Conservation (phyloP, 2,113 vertebrate species). For the Canis aureus region DNA sequence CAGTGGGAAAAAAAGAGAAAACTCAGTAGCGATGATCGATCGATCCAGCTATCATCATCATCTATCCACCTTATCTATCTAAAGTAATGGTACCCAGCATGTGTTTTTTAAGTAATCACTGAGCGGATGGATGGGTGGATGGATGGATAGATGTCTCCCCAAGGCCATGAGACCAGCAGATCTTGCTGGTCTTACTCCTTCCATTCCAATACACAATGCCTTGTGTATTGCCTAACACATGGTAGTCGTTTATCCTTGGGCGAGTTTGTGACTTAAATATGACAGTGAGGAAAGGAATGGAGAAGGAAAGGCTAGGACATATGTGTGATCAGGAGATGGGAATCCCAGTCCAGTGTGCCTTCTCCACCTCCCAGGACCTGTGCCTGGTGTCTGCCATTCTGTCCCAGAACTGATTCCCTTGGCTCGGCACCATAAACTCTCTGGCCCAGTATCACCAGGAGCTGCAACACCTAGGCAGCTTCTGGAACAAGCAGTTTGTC, state of each 20-base stretch:
- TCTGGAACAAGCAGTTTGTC: not conserved
- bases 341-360: rapidly evolving
- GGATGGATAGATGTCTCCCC: not conserved
- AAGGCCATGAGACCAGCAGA: not conserved
- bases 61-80: not conserved
- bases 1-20: not conserved
- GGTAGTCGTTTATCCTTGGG: not conserved
- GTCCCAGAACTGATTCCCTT: no score
- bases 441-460: not conserved
- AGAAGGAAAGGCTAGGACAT: not conserved
- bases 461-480: not conserved
- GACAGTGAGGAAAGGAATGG: not conserved
- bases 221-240: no score
- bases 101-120: not conserved
- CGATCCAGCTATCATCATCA: not conserved
- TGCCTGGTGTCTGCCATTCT: not conserved
- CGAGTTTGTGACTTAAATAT: not conserved
- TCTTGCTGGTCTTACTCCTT: not conserved
- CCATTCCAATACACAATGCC: not conserved
- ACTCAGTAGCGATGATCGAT: no score
- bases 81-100: not conserved
- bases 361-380: not conserved
- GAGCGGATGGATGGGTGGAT: not conserved
- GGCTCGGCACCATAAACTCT: not conserved
- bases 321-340: not conserved